These are phyloP conservation scores for Eupithecia dodoneata DNA, from an alignment of 2,888 invertebrate genomes.

Conservation along the genomic window DNA sequence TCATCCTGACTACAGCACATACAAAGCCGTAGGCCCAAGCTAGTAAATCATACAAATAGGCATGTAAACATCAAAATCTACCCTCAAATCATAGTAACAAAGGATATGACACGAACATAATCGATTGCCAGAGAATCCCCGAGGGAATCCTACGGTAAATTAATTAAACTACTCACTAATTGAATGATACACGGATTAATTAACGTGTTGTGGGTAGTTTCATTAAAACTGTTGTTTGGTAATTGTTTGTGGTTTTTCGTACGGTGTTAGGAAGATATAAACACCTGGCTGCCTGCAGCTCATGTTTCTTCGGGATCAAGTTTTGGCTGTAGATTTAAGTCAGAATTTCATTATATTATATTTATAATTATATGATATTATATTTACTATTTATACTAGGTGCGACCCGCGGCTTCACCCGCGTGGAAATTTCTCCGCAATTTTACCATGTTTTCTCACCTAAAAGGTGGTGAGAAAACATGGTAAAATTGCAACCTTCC, in stretches of 20 bases:
- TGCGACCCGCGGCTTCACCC: too few species aligned
- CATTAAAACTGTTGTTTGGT: constrained; percentile 36
- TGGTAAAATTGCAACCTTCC: too few species aligned
- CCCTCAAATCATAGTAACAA: constrained; percentile 23
- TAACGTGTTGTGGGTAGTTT: constrained; percentile 34
- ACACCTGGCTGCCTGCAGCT: not conserved
- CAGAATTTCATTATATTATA: too few species aligned
- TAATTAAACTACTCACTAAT: constrained; percentile 67
- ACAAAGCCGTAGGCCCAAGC: not conserved
- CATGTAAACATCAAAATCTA: constrained; percentile 5
- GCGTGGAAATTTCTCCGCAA: too few species aligned
- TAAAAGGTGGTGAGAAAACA: too few species aligned
- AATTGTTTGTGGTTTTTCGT: constrained; percentile 26
- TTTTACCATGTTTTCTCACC: too few species aligned
- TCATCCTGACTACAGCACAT: not conserved
- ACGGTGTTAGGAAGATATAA: not conserved
- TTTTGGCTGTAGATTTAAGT: too few species aligned
- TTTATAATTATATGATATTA: too few species aligned
- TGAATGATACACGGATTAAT: constrained; percentile 63
- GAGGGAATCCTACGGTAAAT: constrained; percentile 60
- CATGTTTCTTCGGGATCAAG: not conserved
- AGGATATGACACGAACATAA: constrained; percentile 58
- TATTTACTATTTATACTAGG: too few species aligned
- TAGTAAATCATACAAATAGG: not conserved
- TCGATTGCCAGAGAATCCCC: constrained; percentile 57